Base-by-base conservation (phyloP, 2,113 vertebrate species). In the Pseudorectes ferrugineus region DNA sequence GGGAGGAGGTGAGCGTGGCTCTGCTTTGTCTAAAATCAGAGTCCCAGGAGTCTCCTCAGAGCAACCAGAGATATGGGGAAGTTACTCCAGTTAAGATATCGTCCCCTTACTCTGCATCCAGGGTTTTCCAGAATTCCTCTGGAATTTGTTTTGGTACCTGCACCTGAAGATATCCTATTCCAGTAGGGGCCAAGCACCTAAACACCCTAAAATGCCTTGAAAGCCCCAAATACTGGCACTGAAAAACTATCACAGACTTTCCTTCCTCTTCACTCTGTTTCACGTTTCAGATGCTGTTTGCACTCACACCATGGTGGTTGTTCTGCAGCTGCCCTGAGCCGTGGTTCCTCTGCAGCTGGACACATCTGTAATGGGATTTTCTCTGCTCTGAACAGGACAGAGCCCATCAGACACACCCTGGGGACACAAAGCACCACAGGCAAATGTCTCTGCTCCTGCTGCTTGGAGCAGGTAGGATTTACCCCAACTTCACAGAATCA, bases 291-390 rank as follows among this genome's bases (percentile, higher is more conserved):
- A 24, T 3, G 22, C 29, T 59, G 31, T 38, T 57, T 42, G 36
- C 22, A 24, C 20, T 31, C 35, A 22, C 38, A 11, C 14, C 20
- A 3, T 2, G 3, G 16, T 9, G 36, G 12, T 21, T 42, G 17
- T 4, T 33, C 14, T 33, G 24, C 62, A 75, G 18, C 58, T 74
- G 35, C 22, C 43, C 40, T 1, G 2, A 23, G 52, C 17, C 42
- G 10, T 0, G 4, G 17, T 5, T 89, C 52, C 45, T 38, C 36
- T 63, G 51, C 59, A 57, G 54, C 23, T 61, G n/a, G 10, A 2
- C 36, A 23, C 5, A 1, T 31, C 71, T 21, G 3, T 2, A 14
- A 18, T 0, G 6, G 45, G 62, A 21, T 6, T 6, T 4, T 28
- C n/a, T 72, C 54, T 21, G 15, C 70, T 49, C 57, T 36, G 48